Conservation (phyloP, 2,113 vertebrate genomes). For the Tupaia tana region DNA sequence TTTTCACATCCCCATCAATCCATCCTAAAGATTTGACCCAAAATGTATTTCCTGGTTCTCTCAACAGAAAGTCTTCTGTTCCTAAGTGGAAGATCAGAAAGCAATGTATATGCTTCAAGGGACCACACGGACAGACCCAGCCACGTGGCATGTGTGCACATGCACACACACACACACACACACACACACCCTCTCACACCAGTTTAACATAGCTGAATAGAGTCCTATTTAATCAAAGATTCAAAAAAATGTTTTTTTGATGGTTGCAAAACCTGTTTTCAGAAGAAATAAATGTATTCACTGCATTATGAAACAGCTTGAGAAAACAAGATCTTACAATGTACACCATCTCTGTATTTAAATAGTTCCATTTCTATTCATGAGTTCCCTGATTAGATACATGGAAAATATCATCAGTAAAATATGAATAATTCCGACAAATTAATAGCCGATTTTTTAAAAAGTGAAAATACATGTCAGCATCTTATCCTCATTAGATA, state of each 20-base stretch:
- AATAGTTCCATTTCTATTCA: constrained; percentile 91
- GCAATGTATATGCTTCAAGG: background rate
- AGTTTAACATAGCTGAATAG: constrained; percentile 75
- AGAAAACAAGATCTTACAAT: constrained; percentile 89
- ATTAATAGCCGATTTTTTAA: constrained; percentile 87
- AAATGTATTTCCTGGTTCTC: constrained; percentile 29
- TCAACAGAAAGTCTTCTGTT: constrained; percentile 12
- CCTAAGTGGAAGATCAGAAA: constrained; percentile 58
- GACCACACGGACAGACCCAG: constrained; percentile 55
- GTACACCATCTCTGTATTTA: constrained; percentile 87
- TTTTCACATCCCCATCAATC: constrained; percentile 34
- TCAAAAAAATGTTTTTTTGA: constrained; percentile 76
- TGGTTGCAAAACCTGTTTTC: constrained; percentile 84
- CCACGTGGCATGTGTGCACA: constrained; percentile 43
- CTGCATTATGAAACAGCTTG: constrained; percentile 88
- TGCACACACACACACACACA: background rate
- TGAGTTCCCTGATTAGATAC: constrained; percentile 89
- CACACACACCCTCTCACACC: constrained; percentile 62
- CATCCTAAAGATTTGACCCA: constrained; percentile 41
- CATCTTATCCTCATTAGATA: constrained; percentile 80
- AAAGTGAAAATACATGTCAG: constrained; percentile 84
- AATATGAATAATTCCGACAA: constrained; percentile 90
- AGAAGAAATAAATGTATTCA: constrained; percentile 88
- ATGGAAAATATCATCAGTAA: constrained; percentile 88
- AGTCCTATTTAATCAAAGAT: constrained; percentile 84